Conservation (phyloP, 2,888 invertebrate species). For the Troides helena region DNA sequence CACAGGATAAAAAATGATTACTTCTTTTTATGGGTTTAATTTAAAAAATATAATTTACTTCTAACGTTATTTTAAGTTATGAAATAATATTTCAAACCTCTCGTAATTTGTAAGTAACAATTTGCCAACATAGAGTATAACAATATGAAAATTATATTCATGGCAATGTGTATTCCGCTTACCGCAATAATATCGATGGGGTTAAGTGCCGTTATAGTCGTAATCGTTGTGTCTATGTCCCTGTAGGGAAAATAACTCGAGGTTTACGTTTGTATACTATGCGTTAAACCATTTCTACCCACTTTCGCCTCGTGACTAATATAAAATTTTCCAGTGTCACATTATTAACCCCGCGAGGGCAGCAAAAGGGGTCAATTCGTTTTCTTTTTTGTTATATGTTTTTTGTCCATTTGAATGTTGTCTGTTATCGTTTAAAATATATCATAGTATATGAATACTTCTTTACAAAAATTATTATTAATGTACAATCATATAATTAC, state of each 20-base stretch:
- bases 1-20: too few species aligned
- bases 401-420: constrained; percentile 6
- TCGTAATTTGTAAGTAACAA: too few species aligned
- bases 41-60: too few species aligned
- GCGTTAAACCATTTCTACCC: constrained; percentile 13
- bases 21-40: too few species aligned
- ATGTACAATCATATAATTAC: not conserved
- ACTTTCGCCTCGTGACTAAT: constrained; percentile 18
- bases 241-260: not conserved
- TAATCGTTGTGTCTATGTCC: not conserved
- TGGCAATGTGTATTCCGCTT: not conserved
- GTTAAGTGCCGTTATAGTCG: not conserved
- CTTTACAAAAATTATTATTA: not conserved
- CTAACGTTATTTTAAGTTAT: too few species aligned
- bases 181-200: not conserved
- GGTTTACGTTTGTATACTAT: constrained; percentile 7
- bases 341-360: constrained; percentile 22
- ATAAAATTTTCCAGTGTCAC: constrained; percentile 23
- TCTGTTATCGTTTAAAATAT: not conserved
- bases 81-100: too few species aligned
- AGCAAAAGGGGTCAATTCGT: constrained; percentile 21
- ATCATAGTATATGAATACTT: not conserved
- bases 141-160: too few species aligned
- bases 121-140: too few species aligned
- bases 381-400: constrained; percentile 24